Evolutionary conservation across 2,888 invertebrate species (phyloP), one percentile per base, ranked within the genome.

Genomic region (Drymonia ruficornis): DNA sequence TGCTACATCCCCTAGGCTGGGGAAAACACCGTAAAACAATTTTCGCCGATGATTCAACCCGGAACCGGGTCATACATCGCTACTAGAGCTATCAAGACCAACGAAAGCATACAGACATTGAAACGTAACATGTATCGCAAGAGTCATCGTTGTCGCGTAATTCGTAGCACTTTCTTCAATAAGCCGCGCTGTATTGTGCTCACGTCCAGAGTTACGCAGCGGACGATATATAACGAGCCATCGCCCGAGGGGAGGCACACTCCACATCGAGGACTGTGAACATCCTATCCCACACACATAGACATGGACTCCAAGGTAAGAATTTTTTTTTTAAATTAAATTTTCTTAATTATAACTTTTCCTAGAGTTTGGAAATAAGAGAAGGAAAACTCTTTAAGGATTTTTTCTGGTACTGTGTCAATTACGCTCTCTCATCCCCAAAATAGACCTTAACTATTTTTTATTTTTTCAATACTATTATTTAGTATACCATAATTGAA

Each of bases 281-380:
- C 82, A 82, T 74, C 81, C 81, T 71, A 81, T 78, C 78, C 84
- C 78, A 89, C 80, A 78, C 82, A 61, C 59, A 81, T 80, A 87
- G 82, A 87, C 85, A 93, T 93, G 93, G 85, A 89, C 87, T 83
- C 82, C 91, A 93, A 91, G 91, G 93, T 93, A 64, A 84, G 85
- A 61, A 16, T 7, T 19, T 42, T 5, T 23, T 11, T 31, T 11
- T 1, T 3, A 31, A 0, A 31, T 31, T 31, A 31, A 31, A 11
- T 31, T 11, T 23, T 2, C 3, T 2, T 2, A 23, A 23, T 23
- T 23, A 23, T 6, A 23, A 23, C 23, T 23, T 23, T 23, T 2
- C 23, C n/a, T n/a, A 23, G 4, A 2, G 6, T 23, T 23, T 2
- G 23, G 23, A 23, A 23, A 23, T 23, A 6, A 1, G 23, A 23